Evolutionary conservation across 1,140 invertebrate genomes (phyloP).

Genomic region (Myzus persicae): DNA sequence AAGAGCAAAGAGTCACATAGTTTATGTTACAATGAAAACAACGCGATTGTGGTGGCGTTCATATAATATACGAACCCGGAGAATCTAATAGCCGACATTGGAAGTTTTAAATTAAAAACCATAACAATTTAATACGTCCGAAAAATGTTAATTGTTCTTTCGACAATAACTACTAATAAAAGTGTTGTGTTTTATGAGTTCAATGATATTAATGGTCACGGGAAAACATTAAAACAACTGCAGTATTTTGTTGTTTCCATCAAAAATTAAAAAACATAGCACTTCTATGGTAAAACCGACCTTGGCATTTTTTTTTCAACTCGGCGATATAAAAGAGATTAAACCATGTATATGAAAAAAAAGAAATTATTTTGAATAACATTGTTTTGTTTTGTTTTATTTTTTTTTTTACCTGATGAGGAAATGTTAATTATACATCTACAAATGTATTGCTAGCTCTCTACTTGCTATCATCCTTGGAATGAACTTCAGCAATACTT

Average conservation of each 20-base stretch:
- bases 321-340: neutral
- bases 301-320: neutral
- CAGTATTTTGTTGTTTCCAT: neutral
- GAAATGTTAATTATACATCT: neutral
- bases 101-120: conserved; percentile 25
- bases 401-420: neutral
- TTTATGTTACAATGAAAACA: neutral
- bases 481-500: neutral
- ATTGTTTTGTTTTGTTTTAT: neutral
- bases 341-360: neutral
- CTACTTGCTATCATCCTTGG: neutral
- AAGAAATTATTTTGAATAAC: neutral
- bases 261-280: neutral
- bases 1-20: neutral
- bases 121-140: conserved; percentile 6
- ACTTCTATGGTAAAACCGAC: neutral
- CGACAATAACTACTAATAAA: neutral
- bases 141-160: neutral
- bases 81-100: neutral
- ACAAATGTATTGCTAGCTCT: neutral
- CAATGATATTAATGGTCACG: conserved; percentile 27
- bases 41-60: neutral
- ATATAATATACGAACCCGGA: neutral
- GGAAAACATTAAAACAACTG: conserved; percentile 13
- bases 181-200: neutral